Conservation (phyloP, 2,113 vertebrate species). For the Pterocles orientalis region DNA sequence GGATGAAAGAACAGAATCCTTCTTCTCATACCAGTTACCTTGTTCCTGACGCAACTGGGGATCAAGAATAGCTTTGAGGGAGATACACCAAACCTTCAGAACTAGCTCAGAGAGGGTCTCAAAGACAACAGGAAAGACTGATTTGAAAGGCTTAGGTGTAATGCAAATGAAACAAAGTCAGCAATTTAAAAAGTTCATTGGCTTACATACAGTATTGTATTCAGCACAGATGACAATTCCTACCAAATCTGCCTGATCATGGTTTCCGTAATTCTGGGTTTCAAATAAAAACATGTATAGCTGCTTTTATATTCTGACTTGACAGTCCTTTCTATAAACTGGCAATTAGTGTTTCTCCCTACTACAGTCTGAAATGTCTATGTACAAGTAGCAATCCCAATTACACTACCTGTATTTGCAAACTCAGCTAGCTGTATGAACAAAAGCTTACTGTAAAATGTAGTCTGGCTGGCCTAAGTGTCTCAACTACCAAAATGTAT, state of each 20-base stretch:
- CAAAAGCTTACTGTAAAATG: background rate
- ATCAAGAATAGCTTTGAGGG: background rate
- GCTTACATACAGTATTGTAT: background rate
- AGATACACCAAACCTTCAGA: background rate
- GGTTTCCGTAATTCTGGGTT: background rate
- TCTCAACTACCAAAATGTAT: background rate
- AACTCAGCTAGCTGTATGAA: background rate
- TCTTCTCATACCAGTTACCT: background rate
- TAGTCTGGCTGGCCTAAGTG: background rate
- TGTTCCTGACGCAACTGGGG: background rate
- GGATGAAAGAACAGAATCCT: background rate
- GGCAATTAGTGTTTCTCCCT: background rate
- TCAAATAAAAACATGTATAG: background rate
- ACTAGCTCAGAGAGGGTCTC: background rate
- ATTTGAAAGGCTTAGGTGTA: background rate
- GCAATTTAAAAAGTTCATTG: background rate
- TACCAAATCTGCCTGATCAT: background rate
- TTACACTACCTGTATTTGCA: background rate
- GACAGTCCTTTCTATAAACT: background rate
- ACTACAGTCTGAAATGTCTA: background rate
- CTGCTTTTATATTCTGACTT: background rate
- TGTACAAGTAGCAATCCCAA: background rate
- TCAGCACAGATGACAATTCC: background rate
- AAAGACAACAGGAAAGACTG: background rate
- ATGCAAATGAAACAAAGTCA: background rate